phyloP scores from a whole-genome alignment of 2,113 vertebrate species.

The Notiomystis cincta region DNA sequence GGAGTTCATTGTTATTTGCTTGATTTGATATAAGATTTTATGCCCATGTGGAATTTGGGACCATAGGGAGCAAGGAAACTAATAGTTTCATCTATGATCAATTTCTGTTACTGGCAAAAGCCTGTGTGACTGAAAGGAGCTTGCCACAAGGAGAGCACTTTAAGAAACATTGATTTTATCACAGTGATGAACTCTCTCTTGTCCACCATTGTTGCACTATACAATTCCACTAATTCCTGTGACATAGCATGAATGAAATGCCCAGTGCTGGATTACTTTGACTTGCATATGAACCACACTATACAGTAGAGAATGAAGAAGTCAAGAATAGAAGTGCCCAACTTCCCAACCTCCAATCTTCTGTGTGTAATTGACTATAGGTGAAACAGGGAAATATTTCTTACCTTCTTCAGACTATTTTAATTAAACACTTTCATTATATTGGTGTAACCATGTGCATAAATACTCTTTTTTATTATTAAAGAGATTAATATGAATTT shows the following conservation, averaged over 20 bases:
- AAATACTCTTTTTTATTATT: neutral
- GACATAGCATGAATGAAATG: neutral
- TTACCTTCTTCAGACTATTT: neutral
- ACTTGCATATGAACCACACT: neutral
- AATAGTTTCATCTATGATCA: neutral
- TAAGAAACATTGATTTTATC: neutral
- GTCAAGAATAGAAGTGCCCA: neutral
- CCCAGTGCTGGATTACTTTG: neutral
- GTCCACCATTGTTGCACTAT: neutral
- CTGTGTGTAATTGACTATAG: fast-evolving
- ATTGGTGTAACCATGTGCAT: neutral
- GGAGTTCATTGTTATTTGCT: neutral
- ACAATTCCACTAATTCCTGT: neutral
- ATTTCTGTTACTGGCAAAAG: neutral
- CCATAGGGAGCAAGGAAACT: neutral
- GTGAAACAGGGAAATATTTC: neutral
- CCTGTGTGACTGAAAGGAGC: neutral
- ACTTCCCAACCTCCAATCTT: neutral
- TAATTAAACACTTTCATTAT: neutral
- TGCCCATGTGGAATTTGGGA: neutral
- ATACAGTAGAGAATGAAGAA: neutral
- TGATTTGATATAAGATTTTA: neutral
- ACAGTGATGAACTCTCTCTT: neutral
- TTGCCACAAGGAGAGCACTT: neutral
- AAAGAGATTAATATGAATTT: neutral